A percentile compares a stretch with the other conserved stretches of the same genome.
Conservation (phyloP, 2,797 vertebrate genomes). For the Siniperca undulata region DNA sequence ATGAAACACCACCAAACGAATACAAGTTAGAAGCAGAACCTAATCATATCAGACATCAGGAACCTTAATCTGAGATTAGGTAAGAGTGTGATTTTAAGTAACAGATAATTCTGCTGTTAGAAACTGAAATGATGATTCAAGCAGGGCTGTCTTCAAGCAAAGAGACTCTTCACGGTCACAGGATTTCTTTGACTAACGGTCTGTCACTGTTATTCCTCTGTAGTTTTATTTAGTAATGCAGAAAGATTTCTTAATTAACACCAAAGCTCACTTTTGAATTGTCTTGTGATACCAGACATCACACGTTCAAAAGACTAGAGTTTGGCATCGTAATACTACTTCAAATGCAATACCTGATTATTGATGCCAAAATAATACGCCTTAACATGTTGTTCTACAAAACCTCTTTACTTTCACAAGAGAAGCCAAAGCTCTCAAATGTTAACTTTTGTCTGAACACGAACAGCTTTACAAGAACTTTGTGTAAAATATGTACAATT, state of each 20-base stretch:
- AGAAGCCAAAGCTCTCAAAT: neutral
- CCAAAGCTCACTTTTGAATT: neutral
- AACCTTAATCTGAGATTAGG: neutral
- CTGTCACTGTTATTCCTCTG: neutral
- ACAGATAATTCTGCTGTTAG: neutral
- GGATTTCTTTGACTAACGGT: neutral
- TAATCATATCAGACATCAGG: neutral
- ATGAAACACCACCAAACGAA: neutral
- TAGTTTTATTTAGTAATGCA: neutral
- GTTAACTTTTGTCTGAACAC: neutral
- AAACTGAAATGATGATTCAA: neutral
- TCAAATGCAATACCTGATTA: too few relatives aligned
- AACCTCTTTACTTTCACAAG: neutral
- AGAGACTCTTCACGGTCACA: too few relatives aligned
- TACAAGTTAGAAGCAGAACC: neutral
- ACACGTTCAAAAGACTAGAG: too few relatives aligned
- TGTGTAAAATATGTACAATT: neutral
- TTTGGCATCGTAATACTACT: neutral
- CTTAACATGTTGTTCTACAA: neutral
- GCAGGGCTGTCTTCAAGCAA: neutral
- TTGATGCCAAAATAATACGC: neutral
- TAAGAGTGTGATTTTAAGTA: neutral
- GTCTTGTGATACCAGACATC: neutral
- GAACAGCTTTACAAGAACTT: neutral
- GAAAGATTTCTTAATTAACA: neutral